Base-by-base conservation (phyloP, 2,113 vertebrate genomes). In the Taurulus bubalis region DNA sequence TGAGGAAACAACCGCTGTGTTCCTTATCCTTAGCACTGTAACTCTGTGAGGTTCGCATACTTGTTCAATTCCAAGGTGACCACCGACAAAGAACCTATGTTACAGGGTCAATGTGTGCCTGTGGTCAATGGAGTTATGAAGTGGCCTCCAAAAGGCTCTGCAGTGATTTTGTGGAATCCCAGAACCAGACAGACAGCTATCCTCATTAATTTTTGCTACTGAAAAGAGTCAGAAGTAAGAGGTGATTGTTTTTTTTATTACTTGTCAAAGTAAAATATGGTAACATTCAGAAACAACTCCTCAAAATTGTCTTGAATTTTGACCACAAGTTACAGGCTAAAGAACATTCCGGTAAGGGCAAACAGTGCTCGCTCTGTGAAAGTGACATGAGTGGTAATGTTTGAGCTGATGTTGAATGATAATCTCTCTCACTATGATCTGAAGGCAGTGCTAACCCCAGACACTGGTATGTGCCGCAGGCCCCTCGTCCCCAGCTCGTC, bases 401-500 rank as follows among this genome's bases (percentile, higher is more conserved):
- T 32, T 30, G 16, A 22, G 30, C n/a, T 47, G n/a, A 20, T 49
- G 36, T 34, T 63, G 32, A 79, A 69, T 66, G 38, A 67, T 67
- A 71, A 59, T 36, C 68, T 82, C 12, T n/a, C 14, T 53, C 47
- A 7, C 53, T 82, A 58, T 82, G 70, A 84, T 45, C 62, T 63
- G 62, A 87, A 68, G 58, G 53, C 84, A 64, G 49, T 40, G 34
- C 79, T 85, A 83, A 88, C 65, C 70, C 67, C 62, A 75, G 51
- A 74, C 53, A 3, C 56, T 74, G 78, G 40, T 79, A 30, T 86
- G 24, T 88, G 16, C 2, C 82, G 65, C 94, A 99, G 98, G 97
- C 71, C 96, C 97, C 3, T 97, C 97, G 0, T 99, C 98, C 47
- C 98, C 98, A 1, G 97, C 96, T 58, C 96, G 97, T 26, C 96